Evolutionary conservation across 2,113 vertebrate species (phyloP).

Genomic region (Nerophis ophidion): DNA sequence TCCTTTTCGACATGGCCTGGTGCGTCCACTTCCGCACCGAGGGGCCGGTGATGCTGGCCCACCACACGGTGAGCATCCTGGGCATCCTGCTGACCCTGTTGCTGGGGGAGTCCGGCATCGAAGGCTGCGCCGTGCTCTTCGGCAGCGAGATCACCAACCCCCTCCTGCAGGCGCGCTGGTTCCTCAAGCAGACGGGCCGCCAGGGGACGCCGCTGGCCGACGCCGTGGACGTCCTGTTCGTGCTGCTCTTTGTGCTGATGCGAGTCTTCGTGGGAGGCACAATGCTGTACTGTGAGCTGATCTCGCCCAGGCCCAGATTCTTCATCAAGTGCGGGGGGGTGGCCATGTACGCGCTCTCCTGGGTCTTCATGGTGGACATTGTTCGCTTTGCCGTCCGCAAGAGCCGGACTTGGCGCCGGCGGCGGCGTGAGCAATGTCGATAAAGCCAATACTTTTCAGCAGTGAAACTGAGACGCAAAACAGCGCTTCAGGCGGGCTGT

Average conservation of each 20-base stretch:
- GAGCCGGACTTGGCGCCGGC: constrained; percentile 74
- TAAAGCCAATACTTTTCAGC: constrained; percentile 24
- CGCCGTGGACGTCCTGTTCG: constrained; percentile 84
- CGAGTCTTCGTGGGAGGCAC: constrained; percentile 85
- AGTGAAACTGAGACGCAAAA: constrained; percentile 5
- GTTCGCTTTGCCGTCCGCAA: constrained; percentile 82
- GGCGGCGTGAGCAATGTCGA: constrained; percentile 69
- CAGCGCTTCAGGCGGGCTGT: not conserved
- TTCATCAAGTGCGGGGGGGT: constrained; percentile 88
- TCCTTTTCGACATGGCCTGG: constrained; percentile 92
- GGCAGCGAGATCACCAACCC: constrained; percentile 97
- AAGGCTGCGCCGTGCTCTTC: constrained; percentile 89
- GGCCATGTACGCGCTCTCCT: constrained; percentile 89
- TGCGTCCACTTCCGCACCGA: constrained; percentile 90
- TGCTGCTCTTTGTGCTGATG: constrained; percentile 85
- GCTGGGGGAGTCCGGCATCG: constrained; percentile 85
- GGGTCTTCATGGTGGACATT: constrained; percentile 91
- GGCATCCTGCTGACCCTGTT: constrained; percentile 83
- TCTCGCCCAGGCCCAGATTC: constrained; percentile 84
- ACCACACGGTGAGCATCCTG: constrained; percentile 90
- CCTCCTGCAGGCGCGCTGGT: constrained; percentile 91
- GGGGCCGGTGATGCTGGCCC: constrained; percentile 88
- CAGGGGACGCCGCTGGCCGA: constrained; percentile 78
- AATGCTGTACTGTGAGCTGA: constrained; percentile 91
- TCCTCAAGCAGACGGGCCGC: constrained; percentile 83